phyloP scores from a whole-genome alignment of 2,888 invertebrate species.

The Anodontia alba region DNA sequence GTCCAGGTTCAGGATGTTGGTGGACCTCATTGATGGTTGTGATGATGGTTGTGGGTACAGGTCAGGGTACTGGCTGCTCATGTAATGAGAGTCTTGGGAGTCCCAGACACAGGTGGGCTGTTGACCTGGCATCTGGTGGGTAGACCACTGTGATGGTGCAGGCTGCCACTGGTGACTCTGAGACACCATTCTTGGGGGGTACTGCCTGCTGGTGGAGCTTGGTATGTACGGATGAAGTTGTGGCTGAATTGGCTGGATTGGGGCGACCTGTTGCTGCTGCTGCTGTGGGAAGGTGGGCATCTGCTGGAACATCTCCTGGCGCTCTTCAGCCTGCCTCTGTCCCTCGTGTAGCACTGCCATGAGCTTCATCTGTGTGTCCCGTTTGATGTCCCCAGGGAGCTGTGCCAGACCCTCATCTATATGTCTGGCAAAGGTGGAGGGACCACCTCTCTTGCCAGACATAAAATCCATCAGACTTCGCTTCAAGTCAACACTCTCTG shows the following conservation, averaged over 20 bases:
- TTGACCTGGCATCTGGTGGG: constrained; percentile 43
- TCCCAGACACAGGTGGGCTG: constrained; percentile 46
- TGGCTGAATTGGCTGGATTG: constrained; percentile 30
- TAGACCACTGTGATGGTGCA: constrained; percentile 35
- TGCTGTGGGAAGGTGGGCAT: constrained; percentile 20
- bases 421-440: constrained; percentile 48
- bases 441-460: constrained; percentile 45
- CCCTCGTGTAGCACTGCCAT: constrained; percentile 44
- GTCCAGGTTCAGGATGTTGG: constrained; percentile 29
- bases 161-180: constrained; percentile 33
- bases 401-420: constrained; percentile 41
- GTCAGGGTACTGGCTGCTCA: constrained; percentile 45
- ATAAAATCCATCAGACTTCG: constrained; percentile 48
- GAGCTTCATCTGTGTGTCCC: constrained; percentile 39
- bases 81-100: constrained; percentile 45
- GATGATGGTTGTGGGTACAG: constrained; percentile 38
- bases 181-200: constrained; percentile 34
- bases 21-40: constrained; percentile 26
- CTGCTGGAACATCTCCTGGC: constrained; percentile 24
- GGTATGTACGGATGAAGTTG: constrained; percentile 32
- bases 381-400: constrained; percentile 40
- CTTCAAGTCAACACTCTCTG: too few species aligned
- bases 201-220: constrained; percentile 29
- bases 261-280: constrained; percentile 9
- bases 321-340: constrained; percentile 32